A percentile compares a stretch with the other conserved stretches of the same genome.
These are phyloP conservation scores for Callopanchax toddi DNA, from an alignment of 2,113 vertebrate species.

Conservation along the genomic window DNA sequence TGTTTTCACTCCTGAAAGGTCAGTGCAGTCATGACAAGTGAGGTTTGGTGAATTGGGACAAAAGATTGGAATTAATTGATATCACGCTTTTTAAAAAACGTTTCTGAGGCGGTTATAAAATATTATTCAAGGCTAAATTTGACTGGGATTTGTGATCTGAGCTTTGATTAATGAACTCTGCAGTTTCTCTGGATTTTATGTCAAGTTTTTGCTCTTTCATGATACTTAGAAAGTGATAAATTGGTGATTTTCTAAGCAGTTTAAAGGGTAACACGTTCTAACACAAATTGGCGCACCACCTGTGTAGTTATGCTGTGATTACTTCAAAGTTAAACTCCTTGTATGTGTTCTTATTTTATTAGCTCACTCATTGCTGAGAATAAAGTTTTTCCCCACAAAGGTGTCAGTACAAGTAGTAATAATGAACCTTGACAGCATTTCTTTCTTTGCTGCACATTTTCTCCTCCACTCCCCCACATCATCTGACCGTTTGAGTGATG, in stretches of 20 bases:
- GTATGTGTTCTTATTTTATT: conserved; percentile 2
- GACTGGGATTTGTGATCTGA: too few species aligned
- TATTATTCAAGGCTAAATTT: not conserved
- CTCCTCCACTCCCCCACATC: conserved; percentile 49
- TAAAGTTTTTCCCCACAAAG: conserved; percentile 19
- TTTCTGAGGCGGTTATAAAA: not conserved
- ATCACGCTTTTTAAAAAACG: not conserved
- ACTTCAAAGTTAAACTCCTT: conserved; percentile 1
- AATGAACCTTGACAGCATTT: conserved; percentile 24
- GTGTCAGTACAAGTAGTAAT: conserved; percentile 10
- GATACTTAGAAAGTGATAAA: too few species aligned
- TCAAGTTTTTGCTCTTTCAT: not conserved
- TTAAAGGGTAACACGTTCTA: not conserved
- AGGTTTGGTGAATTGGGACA: not conserved
- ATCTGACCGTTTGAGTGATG: conserved; percentile 43
- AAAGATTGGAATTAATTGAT: not conserved
- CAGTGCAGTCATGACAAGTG: not conserved
- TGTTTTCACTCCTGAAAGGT: too few species aligned
- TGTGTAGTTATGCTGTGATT: not conserved
- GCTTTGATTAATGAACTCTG: too few species aligned
- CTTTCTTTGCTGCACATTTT: conserved; percentile 26
- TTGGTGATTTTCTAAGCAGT: not conserved
- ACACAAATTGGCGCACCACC: conserved; percentile 1
- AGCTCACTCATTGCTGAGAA: not conserved
- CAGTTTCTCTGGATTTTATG: not conserved